Evolutionary conservation across 2,113 vertebrate genomes (phyloP).

Genomic region (Callithrix jacchus): DNA sequence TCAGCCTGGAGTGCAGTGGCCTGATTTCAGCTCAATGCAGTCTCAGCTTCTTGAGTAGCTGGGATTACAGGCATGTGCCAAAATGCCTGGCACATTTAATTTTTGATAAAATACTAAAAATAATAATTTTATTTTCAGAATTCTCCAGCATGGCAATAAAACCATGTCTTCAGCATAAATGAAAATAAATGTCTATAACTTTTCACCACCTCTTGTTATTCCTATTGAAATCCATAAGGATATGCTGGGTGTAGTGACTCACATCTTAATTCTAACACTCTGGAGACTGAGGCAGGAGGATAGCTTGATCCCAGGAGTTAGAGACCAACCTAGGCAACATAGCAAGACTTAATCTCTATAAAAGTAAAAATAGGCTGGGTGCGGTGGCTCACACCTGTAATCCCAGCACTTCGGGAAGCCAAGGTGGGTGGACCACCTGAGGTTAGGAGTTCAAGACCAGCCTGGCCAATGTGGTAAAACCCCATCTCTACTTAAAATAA

Average conservation of each 20-base stretch:
- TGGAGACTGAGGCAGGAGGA: background rate
- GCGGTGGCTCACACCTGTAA: too few relatives aligned
- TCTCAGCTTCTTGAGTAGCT: too few relatives aligned
- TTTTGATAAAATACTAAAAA: background rate
- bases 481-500: too few relatives aligned
- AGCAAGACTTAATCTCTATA: background rate
- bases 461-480: too few relatives aligned
- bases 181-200: background rate
- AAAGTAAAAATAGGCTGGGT: too few relatives aligned
- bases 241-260: background rate
- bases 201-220: background rate
- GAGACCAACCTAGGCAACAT: background rate
- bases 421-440: too few relatives aligned
- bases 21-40: too few relatives aligned
- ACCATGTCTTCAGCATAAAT: background rate
- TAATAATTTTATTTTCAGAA: conserved; percentile 8
- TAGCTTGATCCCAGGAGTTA: background rate
- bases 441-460: too few relatives aligned
- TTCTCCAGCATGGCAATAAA: background rate
- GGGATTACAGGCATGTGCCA: too few relatives aligned
- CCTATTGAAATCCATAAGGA: background rate
- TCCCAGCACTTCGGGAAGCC: too few relatives aligned
- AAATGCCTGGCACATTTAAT: too few relatives aligned
- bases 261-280: background rate
- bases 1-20: too few relatives aligned